Evolutionary conservation across 2,888 invertebrate species (phyloP).

Genomic region (Dromius quadrimaculatus): DNA sequence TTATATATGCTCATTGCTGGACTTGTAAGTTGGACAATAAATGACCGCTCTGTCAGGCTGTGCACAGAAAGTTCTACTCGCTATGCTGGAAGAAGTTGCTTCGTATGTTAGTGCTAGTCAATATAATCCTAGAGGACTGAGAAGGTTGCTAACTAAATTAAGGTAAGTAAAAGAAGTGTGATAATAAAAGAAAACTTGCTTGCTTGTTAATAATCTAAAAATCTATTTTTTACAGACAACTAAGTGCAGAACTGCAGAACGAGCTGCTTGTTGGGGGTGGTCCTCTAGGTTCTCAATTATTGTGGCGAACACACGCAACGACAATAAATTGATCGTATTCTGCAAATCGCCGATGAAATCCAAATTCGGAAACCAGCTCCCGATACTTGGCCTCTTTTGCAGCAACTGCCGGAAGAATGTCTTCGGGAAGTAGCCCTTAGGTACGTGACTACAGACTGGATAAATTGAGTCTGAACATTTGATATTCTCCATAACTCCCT

Average conservation of each 20-base stretch:
- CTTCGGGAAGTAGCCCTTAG: conserved; percentile 87
- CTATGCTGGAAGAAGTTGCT: conserved; percentile 94
- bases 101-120: conserved; percentile 78
- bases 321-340: conserved; percentile 88
- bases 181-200: background rate
- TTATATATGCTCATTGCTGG: conserved; percentile 93
- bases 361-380: conserved; percentile 85
- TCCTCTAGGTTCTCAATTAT: conserved; percentile 87
- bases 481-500: too few relatives aligned
- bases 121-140: conserved; percentile 86
- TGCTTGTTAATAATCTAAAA: too few relatives aligned
- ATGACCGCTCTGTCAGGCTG: conserved; percentile 93
- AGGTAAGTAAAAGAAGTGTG: background rate
- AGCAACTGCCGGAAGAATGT: conserved; percentile 94
- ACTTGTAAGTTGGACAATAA: conserved; percentile 87
- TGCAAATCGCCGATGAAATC: conserved; percentile 82
- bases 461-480: too few relatives aligned
- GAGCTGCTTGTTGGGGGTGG: conserved; percentile 88
- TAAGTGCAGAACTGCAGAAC: conserved; percentile 71
- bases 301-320: conserved; percentile 92
- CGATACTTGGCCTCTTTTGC: conserved; percentile 84
- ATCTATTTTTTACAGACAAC: conserved; percentile 56
- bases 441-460: too few relatives aligned
- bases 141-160: conserved; percentile 78
- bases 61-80: conserved; percentile 89